Base-by-base conservation (phyloP, 1,140 invertebrate species). In the Oryctes rhinoceros region DNA sequence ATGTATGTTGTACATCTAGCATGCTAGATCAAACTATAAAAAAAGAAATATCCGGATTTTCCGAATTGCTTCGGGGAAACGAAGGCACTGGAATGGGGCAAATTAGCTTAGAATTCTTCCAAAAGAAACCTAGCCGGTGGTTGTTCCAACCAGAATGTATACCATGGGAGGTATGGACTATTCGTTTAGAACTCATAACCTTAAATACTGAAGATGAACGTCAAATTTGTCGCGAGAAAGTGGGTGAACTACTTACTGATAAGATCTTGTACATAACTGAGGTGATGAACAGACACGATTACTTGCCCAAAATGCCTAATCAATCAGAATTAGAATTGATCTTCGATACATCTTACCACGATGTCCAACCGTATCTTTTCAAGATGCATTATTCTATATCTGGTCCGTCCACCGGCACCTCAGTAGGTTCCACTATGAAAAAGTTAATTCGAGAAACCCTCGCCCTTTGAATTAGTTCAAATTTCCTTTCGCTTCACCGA, bases 161-260 rank as follows among this genome's bases (percentile, higher is more conserved):
- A 84, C 96, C 97, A 0, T 99, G 98, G 98, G 98, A 99, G 87
- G 96, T 99, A 13, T 99, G 97, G 98, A 98, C 96, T 24, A 91
- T 99, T 0, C 93, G 95, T 81, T 90, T 98, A 44, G 96, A 98
- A 86, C 89, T 98, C 10, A 94, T 97, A 15, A 94, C 94, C 82
- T 89, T 97, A 39, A 92, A 93, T 79, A 96, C 93, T 85, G 97
- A 98, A 87, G 94, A 96, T 86, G 96, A 98, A 84, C 90, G 96
- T 81, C 95, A 96, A 87, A 91, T 94, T 80, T 95, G 93, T 83
- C 91, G 96, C 78, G 96, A 98, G 87, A 96, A 94, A 87, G 93
- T 99, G 48, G 96, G 96, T 13, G 97, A 99, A 85, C 88, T 97
- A 81, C 88, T 99, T 1, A 94, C 96, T 39, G 97, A 99, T 82